phyloP scores from a whole-genome alignment of 2,113 vertebrate species.

The Rhombomys opimus region DNA sequence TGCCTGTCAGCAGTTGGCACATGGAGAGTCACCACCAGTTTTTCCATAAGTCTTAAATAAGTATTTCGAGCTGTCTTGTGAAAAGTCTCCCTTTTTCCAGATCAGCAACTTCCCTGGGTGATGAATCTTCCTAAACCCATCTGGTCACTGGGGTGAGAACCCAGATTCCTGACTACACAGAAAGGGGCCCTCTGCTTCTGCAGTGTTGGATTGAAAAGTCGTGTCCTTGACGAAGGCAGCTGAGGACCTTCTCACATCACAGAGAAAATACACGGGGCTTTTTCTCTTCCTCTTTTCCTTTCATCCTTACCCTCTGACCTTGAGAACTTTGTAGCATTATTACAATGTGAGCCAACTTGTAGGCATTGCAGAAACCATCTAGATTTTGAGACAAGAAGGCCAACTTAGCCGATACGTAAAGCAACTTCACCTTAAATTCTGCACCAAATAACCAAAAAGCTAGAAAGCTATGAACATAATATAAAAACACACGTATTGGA shows the following conservation, averaged over 20 bases:
- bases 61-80: conserved; percentile 79
- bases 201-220: conserved; percentile 71
- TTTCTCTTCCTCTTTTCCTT: background rate
- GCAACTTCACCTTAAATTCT: conserved; percentile 1
- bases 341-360: background rate
- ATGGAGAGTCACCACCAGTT: conserved; percentile 77
- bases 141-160: conserved; percentile 65
- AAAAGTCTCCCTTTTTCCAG: conserved; percentile 82
- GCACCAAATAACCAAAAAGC: background rate
- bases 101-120: conserved; percentile 82
- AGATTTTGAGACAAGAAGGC: background rate
- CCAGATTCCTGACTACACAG: conserved; percentile 72
- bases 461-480: background rate
- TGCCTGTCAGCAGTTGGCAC: conserved; percentile 79
- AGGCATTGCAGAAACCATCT: background rate
- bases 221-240: conserved; percentile 66
- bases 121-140: conserved; percentile 77
- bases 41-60: conserved; percentile 80
- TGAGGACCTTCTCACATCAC: background rate
- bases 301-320: background rate
- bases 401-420: background rate
- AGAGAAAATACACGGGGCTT: background rate
- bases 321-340: background rate
- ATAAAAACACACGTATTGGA: background rate
- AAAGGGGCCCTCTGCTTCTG: conserved; percentile 76